These are phyloP conservation scores for Miniopterus natalensis DNA, from an alignment of 2,113 vertebrate species.

Conservation along the genomic window DNA sequence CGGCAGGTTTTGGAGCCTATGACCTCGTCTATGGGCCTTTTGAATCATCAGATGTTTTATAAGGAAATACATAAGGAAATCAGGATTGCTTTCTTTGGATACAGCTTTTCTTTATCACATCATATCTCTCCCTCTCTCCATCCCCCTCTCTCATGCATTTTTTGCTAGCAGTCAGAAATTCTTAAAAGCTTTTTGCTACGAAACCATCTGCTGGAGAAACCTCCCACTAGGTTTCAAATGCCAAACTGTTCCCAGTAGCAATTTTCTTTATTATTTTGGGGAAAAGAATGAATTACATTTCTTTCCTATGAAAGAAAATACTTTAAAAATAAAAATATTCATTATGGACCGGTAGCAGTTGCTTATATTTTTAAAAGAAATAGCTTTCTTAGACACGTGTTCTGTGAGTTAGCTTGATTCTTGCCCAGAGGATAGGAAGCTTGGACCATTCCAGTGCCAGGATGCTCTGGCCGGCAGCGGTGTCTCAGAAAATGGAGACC, in stretches of 20 bases:
- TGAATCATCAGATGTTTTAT: slow-evolving; percentile 67
- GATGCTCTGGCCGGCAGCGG: not conserved
- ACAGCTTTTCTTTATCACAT: slow-evolving; percentile 64
- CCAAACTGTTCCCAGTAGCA: slow-evolving; percentile 80
- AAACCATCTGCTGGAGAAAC: slow-evolving; percentile 84
- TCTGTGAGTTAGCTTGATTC: not conserved
- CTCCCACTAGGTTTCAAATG: slow-evolving; percentile 84
- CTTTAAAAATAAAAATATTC: slow-evolving; percentile 77
- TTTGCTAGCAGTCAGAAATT: slow-evolving; percentile 74
- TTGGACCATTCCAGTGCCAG: not conserved
- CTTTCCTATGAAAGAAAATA: slow-evolving; percentile 69
- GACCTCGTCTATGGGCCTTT: slow-evolving; percentile 32
- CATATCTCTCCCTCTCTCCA: not conserved
- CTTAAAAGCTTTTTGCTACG: slow-evolving; percentile 83
- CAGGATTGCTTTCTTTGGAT: slow-evolving; percentile 37
- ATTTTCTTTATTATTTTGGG: slow-evolving; percentile 81
- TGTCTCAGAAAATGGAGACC: not conserved
- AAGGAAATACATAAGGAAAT: slow-evolving; percentile 54
- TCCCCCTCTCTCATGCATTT: not conserved
- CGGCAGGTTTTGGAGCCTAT: slow-evolving; percentile 29
- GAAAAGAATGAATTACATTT: slow-evolving; percentile 81
- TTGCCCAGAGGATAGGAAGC: not conserved
- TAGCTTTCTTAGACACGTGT: slow-evolving; percentile 16
- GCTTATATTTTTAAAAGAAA: not conserved
- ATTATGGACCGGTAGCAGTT: slow-evolving; percentile 58